Percentiles rank a stretch among this genome's conserved stretches.
Conservation (phyloP, 2,113 vertebrate genomes). For the Cebus imitator region DNA sequence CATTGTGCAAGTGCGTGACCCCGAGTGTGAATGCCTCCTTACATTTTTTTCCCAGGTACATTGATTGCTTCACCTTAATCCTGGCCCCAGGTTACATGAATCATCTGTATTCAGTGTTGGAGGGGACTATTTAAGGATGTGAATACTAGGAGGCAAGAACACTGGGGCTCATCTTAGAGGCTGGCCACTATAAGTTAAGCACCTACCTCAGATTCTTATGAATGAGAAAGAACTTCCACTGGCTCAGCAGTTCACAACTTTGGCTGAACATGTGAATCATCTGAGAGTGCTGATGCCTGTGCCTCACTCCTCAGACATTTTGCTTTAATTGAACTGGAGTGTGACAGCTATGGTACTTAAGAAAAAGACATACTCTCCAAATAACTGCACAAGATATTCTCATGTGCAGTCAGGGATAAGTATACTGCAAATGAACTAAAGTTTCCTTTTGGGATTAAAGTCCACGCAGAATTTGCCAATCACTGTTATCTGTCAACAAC, state of each 20-base stretch:
- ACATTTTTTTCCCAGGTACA: neutral
- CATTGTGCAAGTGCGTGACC: neutral
- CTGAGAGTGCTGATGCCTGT: neutral
- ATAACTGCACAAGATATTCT: neutral
- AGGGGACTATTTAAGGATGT: neutral
- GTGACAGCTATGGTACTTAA: neutral
- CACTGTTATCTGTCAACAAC: neutral
- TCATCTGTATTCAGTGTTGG: neutral
- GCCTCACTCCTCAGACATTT: neutral
- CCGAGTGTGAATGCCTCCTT: neutral
- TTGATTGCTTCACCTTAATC: neutral
- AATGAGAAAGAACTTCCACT: neutral
- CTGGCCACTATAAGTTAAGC: neutral
- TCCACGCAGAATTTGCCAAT: neutral
- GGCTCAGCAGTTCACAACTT: neutral
- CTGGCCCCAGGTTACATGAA: neutral
- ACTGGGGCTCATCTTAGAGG: neutral
- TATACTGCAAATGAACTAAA: neutral
- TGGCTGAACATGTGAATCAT: neutral
- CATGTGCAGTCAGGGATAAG: neutral
- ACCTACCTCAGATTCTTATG: neutral
- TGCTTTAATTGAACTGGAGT: neutral
- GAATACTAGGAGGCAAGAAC: neutral
- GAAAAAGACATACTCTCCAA: neutral
- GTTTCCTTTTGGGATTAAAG: neutral